Percentiles rank a stretch among this genome's conserved stretches.
These are phyloP conservation scores for Bombylius discolor DNA, from an alignment of 2,888 invertebrate genomes.

Conservation along the genomic window DNA sequence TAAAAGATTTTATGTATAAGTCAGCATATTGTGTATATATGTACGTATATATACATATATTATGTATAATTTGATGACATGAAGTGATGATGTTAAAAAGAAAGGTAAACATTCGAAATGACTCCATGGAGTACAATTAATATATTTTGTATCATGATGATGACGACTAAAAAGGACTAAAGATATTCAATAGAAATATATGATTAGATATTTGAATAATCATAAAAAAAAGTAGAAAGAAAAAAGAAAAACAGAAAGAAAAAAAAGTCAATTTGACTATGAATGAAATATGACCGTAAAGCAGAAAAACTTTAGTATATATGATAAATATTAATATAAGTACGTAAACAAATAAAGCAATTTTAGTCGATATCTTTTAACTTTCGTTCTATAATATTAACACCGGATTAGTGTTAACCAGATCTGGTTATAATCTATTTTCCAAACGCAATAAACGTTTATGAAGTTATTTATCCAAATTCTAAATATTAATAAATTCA, in stretches of 20 bases:
- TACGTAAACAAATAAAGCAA: no score
- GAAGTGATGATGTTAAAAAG: background rate
- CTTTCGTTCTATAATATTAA: background rate
- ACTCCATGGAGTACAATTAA: constrained; percentile 5
- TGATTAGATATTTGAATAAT: background rate
- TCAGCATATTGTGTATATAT: no score
- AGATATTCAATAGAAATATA: background rate
- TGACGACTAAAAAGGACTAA: no score
- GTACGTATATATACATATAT: no score
- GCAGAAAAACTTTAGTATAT: no score
- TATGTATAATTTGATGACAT: no score
- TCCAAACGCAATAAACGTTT: constrained; percentile 6
- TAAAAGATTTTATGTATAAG: no score
- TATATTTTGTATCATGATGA: background rate
- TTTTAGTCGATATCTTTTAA: background rate
- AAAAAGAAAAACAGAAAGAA: background rate
- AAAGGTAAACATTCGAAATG: background rate
- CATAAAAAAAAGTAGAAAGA: background rate
- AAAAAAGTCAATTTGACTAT: no score
- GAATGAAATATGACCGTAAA: no score
- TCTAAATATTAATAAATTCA: no score
- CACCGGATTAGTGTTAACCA: constrained; percentile 5
- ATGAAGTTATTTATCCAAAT: constrained; percentile 5
- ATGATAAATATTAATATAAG: no score
- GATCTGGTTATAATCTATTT: constrained; percentile 4